A percentile compares a stretch with the other conserved stretches of the same genome.
Conservation (phyloP, 2,113 vertebrate genomes). For the Ictalurus punctatus region DNA sequence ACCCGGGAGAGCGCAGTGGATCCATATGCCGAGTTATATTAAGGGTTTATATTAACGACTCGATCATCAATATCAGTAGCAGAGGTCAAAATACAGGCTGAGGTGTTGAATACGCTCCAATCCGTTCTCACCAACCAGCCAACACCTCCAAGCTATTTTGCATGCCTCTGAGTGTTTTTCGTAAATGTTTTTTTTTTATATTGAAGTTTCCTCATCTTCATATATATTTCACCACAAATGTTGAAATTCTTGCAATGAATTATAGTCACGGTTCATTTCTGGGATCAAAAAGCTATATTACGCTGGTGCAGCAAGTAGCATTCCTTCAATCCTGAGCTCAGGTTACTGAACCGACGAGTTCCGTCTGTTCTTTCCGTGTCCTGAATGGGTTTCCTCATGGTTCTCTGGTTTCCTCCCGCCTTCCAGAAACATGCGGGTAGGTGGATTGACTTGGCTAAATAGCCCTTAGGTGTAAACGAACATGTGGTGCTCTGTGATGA, state of each 20-base stretch:
- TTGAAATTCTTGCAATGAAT: neutral
- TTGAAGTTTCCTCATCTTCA: neutral
- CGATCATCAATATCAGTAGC: neutral
- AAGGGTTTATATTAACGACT: neutral
- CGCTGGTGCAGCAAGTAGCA: neutral
- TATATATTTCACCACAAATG: no score
- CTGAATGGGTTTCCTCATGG: neutral
- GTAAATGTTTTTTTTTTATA: neutral
- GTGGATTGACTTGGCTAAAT: neutral
- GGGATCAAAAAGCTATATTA: neutral
- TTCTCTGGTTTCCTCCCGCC: neutral
- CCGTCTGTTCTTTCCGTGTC: neutral
- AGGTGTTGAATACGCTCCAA: neutral
- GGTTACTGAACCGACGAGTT: neutral
- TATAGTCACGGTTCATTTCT: neutral
- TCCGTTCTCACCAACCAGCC: neutral
- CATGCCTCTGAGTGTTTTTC: neutral
- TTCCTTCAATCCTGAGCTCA: neutral
- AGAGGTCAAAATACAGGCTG: neutral
- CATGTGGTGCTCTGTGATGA: neutral
- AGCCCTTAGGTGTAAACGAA: neutral
- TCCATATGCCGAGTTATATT: constrained; percentile 18
- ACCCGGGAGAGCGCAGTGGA: neutral
- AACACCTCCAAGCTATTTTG: neutral
- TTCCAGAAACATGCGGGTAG: neutral